Evolutionary conservation across 2,797 vertebrate species (phyloP), one percentile per base, ranked within the genome.

Genomic region (Leptoclinus maculatus): DNA sequence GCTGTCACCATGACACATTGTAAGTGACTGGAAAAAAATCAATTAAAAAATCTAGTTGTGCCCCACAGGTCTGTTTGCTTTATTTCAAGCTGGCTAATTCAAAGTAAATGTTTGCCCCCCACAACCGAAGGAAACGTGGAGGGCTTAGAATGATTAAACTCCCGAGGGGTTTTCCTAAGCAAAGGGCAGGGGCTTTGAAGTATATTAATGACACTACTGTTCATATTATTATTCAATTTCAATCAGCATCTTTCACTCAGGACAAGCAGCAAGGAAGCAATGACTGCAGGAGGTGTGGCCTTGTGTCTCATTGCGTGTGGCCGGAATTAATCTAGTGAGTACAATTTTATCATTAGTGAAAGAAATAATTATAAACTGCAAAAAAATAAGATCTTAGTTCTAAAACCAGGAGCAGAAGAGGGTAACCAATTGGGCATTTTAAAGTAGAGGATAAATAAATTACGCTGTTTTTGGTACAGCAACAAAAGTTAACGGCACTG

Each of bases 121-220:
- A 76, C 74, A 54, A 51, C 72, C 56, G 49, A 83, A 84, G 80
- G 71, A 83, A 80, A 74, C 74, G 73, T 54, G 73, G 68, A 80
- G 76, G 71, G 79, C 73, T 86, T 77, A 79, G 71, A 72, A 86
- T 80, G 74, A 86, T 88, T 83, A 73, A 70, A 66, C 64, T 63
- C 79, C 78, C 38, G 27, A 65, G 60, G 79, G 86, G 80, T 65
- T 88, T 86, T 88, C 85, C 60, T 70, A 32, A n/a, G 64, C 73
- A 94, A 93, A 94, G 91, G 92, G 89, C 89, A 94, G 47, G n/a
- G 6, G 83, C 88, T 92, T 93, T 92, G 84, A 93, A 92, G 85
- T 83, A 80, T 70, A 79, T 76, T 54, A 72, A 78, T 11, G 78
- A 53, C 38, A 32, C 53, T 2, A 9, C 59, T 67, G 38, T 74